phyloP scores from a whole-genome alignment of 2,797 vertebrate species.

The Chaetophractus vellerosus region DNA sequence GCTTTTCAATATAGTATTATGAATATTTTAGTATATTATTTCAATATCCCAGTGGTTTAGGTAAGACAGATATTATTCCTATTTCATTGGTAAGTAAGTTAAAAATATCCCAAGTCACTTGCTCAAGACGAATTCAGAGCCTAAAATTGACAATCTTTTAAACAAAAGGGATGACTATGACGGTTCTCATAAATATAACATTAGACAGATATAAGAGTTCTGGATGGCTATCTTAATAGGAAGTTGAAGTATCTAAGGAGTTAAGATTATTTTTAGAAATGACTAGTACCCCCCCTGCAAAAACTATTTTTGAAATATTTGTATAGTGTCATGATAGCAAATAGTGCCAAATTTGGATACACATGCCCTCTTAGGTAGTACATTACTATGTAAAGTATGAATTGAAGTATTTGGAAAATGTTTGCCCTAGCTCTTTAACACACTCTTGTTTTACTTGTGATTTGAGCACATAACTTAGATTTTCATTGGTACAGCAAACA shows the following conservation, averaged over 20 bases:
- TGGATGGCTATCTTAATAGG: constrained; percentile 40
- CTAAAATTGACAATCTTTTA: constrained; percentile 7
- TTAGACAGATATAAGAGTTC: constrained; percentile 58
- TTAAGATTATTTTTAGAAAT: constrained; percentile 73
- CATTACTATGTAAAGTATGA: constrained; percentile 59
- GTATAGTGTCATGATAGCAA: constrained; percentile 21
- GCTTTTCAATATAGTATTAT: constrained; percentile 45
- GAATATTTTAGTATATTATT: constrained; percentile 28
- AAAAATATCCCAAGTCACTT: neutral
- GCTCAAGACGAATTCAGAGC: neutral
- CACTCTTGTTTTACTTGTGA: constrained; percentile 13
- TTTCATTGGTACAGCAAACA: neutral
- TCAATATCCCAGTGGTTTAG: neutral
- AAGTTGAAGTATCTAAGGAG: constrained; percentile 11
- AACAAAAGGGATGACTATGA: neutral
- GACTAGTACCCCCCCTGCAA: constrained; percentile 50
- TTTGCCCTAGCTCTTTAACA: constrained; percentile 2
- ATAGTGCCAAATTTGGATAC: constrained; percentile 71
- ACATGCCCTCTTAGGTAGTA: constrained; percentile 26
- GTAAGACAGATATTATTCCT: neutral
- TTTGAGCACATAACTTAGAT: neutral
- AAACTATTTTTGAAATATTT: constrained; percentile 75
- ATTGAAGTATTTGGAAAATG: constrained; percentile 65
- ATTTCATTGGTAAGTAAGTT: constrained; percentile 49
- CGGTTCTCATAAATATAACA: constrained; percentile 4